Evolutionary conservation across 2,888 invertebrate species (phyloP), one percentile per base, ranked within the genome.

Genomic region (Hypolimnas misippus): DNA sequence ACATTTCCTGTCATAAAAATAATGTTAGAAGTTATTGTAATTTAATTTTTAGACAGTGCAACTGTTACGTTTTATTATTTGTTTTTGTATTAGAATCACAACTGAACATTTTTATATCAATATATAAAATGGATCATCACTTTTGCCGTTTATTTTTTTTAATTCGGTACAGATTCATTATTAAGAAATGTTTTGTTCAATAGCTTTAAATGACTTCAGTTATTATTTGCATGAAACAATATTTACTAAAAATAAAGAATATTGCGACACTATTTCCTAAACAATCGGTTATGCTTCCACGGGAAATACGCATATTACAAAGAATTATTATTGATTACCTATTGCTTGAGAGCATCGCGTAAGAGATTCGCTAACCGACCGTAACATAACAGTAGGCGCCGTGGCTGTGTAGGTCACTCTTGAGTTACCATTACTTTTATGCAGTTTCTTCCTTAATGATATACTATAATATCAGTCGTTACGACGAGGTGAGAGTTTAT

Each of bases 331-430:
- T 62, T 54, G 42, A 61, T 49, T 49, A 35, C 10, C 21, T 42
- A 44, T 52, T 49, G 52, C 52, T 57, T 19, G 42, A 46, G 31
- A 49, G 31, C 61, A 64, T 40, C 70, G 72, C 74, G 74, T 72
- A 75, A 73, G 73, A 76, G 71, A 75, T 77, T 74, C 71, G 63
- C 75, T 73, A 78, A 74, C 78, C 78, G 72, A 82, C 74, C 79
- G 79, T 79, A 81, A 78, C 82, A 77, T 80, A 82, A 83, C 82
- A 79, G 83, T 81, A 76, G 76, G 73, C 71, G 73, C 71, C 67
- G 65, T 65, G 68, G 67, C 66, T 70, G 76, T 73, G 73, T 78
- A 70, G 78, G 76, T 75, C 77, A 77, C 68, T 70, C 68, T 73
- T 72, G 70, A 66, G 66, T 70, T 68, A 68, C 70, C 71, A 76